Conservation (phyloP, 2,888 invertebrate genomes). For the Lottia scabra region DNA sequence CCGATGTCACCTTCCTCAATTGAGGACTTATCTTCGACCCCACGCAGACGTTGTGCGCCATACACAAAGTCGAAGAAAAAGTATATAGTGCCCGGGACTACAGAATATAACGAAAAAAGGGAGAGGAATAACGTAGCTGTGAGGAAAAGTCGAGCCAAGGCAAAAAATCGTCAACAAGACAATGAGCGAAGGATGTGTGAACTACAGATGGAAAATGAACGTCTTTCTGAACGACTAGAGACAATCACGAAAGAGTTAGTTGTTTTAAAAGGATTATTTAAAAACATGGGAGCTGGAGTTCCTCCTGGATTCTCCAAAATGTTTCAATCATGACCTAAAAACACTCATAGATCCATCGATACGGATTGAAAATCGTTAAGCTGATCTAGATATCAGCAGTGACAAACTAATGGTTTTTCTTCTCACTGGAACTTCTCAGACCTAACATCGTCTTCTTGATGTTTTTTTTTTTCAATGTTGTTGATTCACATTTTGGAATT, state of each 20-base stretch:
- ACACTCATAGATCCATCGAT: too few species aligned
- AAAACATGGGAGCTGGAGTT: conserved; percentile 72
- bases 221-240: conserved; percentile 89
- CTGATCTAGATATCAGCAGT: not conserved
- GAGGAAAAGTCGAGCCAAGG: conserved; percentile 95
- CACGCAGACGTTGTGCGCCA: conserved; percentile 18
- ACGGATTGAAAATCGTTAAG: not conserved
- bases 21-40: conserved; percentile 3
- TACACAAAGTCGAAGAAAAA: conserved; percentile 39
- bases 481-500: not conserved
- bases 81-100: conserved; percentile 90
- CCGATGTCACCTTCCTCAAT: not conserved
- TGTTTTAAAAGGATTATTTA: conserved; percentile 81
- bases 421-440: not conserved
- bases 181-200: conserved; percentile 94
- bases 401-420: not conserved
- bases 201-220: conserved; percentile 90
- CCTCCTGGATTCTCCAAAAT: conserved; percentile 54
- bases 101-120: conserved; percentile 90
- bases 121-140: conserved; percentile 98
- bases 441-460: conserved; percentile 1
- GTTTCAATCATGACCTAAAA: conserved; percentile 34
- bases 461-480: not conserved
- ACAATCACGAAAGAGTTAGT: conserved; percentile 86
- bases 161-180: conserved; percentile 91